A percentile compares a stretch with the other conserved stretches of the same genome.
These are phyloP conservation scores for Euzophera pinguis DNA, from an alignment of 2,888 invertebrate genomes.

Conservation along the genomic window DNA sequence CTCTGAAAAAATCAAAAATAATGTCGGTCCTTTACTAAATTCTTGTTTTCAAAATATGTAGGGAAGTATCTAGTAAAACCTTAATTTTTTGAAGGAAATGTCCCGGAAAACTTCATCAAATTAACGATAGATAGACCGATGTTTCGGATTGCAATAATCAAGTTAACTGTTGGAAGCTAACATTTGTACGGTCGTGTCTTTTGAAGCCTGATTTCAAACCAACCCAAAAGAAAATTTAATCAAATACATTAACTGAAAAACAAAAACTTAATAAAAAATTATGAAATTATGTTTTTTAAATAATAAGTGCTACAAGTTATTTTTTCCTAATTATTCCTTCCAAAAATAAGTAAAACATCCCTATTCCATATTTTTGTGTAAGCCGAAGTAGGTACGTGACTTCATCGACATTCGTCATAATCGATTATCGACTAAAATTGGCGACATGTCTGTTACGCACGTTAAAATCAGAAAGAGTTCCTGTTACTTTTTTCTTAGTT, in stretches of 20 bases:
- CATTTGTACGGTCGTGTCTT: neutral
- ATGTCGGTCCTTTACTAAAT: too few species aligned
- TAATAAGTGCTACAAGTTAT: too few species aligned
- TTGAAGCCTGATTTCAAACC: neutral
- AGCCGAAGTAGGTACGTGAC: slow-evolving; percentile 56
- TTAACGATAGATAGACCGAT: slow-evolving; percentile 18
- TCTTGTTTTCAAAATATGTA: too few species aligned
- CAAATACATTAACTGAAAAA: too few species aligned
- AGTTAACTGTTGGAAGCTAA: slow-evolving; percentile 14
- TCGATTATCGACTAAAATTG: slow-evolving; percentile 60
- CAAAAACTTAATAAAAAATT: too few species aligned
- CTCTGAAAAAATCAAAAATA: too few species aligned
- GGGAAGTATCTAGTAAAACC: too few species aligned
- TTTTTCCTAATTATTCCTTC: too few species aligned
- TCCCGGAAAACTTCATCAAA: slow-evolving; percentile 20
- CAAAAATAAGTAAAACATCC: too few species aligned
- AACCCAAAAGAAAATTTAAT: too few species aligned
- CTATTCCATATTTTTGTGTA: slow-evolving; percentile 47
- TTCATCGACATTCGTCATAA: slow-evolving; percentile 54
- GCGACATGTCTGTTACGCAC: slow-evolving; percentile 41
- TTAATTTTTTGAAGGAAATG: slow-evolving; percentile 20
- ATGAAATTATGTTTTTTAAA: too few species aligned
- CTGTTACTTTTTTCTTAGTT: slow-evolving; percentile 37
- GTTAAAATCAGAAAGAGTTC: slow-evolving; percentile 41
- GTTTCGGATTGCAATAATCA: slow-evolving; percentile 24